Base-by-base conservation (phyloP, 1,140 invertebrate genomes). In the Nylanderia fulva region DNA sequence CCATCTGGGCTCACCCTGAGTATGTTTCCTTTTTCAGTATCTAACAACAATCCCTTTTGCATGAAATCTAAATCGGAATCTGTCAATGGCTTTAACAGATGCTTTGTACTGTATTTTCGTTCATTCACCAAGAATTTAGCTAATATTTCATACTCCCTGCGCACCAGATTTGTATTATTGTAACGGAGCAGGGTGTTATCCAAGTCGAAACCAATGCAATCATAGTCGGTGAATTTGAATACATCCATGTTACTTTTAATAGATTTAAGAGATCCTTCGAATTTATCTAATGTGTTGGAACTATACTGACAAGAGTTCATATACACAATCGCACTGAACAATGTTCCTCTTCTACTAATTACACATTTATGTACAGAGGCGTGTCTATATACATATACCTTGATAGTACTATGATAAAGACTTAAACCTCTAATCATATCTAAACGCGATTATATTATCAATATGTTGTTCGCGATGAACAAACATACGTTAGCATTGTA, bases 161-260 rank as follows among this genome's bases (percentile, higher is more conserved):
- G 92, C 24, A 96, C 94, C 92, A 97, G 93, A 85, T 96, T 95
- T 27, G 94, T 95, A 3, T 98, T 92, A 87, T 97, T 96, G 85
- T 97, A 98, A 66, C 95, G 94, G 36, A 96, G 94, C 39, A 98
- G 86, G 1, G 97, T 98, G 90, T 97, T 96, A 88, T 98, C 97
- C 83, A 98, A 94, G 94, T 98, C 97, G 92, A 98, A 98, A 11
- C 97, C 97, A 76, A 98, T 96, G 77, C 96, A 97, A 90, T 98
- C 97, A 91, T 98, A 98, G 88, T 97, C 95, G 29, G 91, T 94
- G 36, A 97, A 95, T 69, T 90, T 94, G 52, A 96, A 95, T 2
- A 11, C n/a, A 85, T 61, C 88, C 93, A 94, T 94, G n/a, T 72
- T 93, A 54, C 13, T 58, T 39, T 72, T 33, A 24, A 5, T 48